Evolutionary conservation across 2,888 invertebrate species (phyloP).

Genomic region (Bombylius major): DNA sequence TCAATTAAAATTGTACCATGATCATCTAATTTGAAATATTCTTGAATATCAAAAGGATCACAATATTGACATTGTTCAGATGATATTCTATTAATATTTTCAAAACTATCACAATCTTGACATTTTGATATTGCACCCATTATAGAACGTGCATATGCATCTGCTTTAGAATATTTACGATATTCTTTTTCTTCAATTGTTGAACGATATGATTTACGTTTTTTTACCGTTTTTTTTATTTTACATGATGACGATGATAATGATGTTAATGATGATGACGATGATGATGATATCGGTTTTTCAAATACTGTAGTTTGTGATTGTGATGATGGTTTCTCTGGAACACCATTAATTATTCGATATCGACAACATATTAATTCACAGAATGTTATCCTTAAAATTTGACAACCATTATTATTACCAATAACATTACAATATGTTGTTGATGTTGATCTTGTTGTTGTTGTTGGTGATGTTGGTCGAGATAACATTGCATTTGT

Average conservation of each 20-base stretch:
- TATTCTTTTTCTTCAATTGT: background rate
- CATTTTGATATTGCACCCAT: conserved; percentile 27
- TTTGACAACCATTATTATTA: background rate
- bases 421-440: background rate
- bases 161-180: conserved; percentile 24
- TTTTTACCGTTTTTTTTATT: background rate
- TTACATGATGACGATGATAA: background rate
- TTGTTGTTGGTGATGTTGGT: background rate
- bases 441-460: background rate
- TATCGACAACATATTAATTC: background rate
- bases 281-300: background rate
- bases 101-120: background rate
- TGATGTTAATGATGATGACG: background rate
- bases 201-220: background rate
- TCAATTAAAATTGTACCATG: conserved; percentile 32
- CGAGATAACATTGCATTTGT: conserved; percentile 8
- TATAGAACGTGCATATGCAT: conserved; percentile 28
- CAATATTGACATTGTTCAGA: conserved; percentile 11
- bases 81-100: background rate
- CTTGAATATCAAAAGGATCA: conserved; percentile 32
- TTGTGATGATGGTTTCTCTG: background rate
- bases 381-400: background rate
- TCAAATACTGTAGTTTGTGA: background rate
- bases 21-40: conserved; percentile 36
- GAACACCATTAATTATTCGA: background rate